Conservation (phyloP, 2,888 invertebrate genomes). For the Smittia aterrima region DNA sequence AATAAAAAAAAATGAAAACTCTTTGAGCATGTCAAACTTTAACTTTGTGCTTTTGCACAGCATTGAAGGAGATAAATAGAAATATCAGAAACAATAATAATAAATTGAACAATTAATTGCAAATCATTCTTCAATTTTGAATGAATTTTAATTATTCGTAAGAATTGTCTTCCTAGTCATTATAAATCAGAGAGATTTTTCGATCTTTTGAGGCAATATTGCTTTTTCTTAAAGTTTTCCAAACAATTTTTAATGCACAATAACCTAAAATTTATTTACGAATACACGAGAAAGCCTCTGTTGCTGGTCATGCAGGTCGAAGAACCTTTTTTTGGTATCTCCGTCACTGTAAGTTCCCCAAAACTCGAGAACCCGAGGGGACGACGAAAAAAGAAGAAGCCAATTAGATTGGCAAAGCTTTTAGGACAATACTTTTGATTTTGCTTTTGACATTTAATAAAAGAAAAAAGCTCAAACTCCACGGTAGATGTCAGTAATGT, state of each 20-base stretch:
- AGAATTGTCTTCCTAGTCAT: constrained; percentile 15
- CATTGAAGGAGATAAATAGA: neutral
- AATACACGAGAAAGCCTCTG: too few relatives aligned
- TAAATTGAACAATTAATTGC: neutral
- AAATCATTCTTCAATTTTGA: neutral
- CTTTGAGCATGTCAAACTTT: neutral
- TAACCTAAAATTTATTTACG: too few relatives aligned
- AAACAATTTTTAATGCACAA: neutral
- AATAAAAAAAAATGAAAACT: neutral
- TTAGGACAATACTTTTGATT: too few relatives aligned
- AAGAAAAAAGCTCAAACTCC: neutral
- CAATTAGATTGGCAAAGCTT: too few relatives aligned
- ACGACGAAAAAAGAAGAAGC: too few relatives aligned
- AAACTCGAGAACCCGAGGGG: too few relatives aligned
- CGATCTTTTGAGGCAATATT: neutral
- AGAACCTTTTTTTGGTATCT: too few relatives aligned
- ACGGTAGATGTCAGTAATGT: neutral
- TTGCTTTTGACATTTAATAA: too few relatives aligned
- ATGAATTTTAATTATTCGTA: neutral
- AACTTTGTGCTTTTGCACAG: constrained; percentile 3
- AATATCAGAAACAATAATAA: neutral
- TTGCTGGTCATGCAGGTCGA: too few relatives aligned
- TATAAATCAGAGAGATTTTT: neutral
- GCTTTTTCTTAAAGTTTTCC: neutral
- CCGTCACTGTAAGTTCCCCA: too few relatives aligned